Evolutionary conservation across 2,888 invertebrate species (phyloP), one percentile per base, ranked within the genome.

Genomic region (Spisula solida): DNA sequence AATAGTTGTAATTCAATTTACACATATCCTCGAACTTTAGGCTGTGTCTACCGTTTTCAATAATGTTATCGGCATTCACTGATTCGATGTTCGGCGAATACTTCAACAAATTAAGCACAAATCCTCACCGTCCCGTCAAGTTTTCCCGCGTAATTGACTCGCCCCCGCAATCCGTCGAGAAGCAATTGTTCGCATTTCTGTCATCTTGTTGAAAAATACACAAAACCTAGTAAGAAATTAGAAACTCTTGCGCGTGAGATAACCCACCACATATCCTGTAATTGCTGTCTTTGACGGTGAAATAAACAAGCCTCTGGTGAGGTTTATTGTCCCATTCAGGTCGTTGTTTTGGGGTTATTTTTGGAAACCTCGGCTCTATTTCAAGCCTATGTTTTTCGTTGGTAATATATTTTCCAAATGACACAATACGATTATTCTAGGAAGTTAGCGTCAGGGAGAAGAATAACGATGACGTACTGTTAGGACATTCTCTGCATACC

Each of bases 291-390:
- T 31, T 75, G 31, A 34, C 18, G 34, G 29, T 75, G 75, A 31
- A 75, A 25, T 34, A 34, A 75, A 75, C 31, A 75, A 75, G 75
- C 29, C 75, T 12, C 18, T 75, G 25, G 31, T 31, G 75, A 31
- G 1, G 16, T 66, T 75, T 75, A 75, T 75, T 29, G 34, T 0
- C 31, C 34, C 31, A 75, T 75, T 75, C 75, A 18, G 10, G 6
- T 34, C 75, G 25, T 34, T 75, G 16, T 25, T 31, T 75, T 34
- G 16, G 75, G 31, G 75, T 6, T 75, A 75, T 34, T 75, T 75
- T 75, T 75, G 34, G 75, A 75, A 75, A 75, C 75, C 5, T 25
- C 14, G 29, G 75, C 16, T 75, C 75, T 75, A 75, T 75, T 75
- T 75, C 34, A 18, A 75, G 29, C 34, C 29, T n/a, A 66, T 25